Evolutionary conservation across 2,888 invertebrate genomes (phyloP), one percentile per base, ranked within the genome.

Genomic region (Syrphus vitripennis): DNA sequence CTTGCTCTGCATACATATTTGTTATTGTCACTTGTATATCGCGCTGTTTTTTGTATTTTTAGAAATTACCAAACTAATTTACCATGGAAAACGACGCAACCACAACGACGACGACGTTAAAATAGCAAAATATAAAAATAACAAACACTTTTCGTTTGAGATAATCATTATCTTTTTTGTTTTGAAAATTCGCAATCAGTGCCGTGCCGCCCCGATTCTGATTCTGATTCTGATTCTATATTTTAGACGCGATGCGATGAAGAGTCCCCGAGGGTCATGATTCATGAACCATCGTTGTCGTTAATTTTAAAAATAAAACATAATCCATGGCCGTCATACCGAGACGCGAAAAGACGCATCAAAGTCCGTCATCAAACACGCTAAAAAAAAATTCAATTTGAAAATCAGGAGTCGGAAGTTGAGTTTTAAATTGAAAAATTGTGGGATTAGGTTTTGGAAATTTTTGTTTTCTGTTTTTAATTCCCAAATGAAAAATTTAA

Each of bases 11-110:
- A 74, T 77, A 50, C 57, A 74, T 77, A 50, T 0, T 16, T 79
- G 55, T 59, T 67, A 45, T 65, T 81, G 76, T 77, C 81, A 82
- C 74, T 74, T 72, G 40, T 57, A 55, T 48, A 26, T 57, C 48
- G 31, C 31, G 29, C 29, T 34, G 45, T 59, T 72, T 45, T n/a
- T 55, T 37, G 63, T 80, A 87, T 83, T 87, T 87, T 83, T 83
- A 87, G 79, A 77, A 77, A 84, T 83, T 84, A 87, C 83, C 71
- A 70, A 87, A 78, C 48, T 75, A 87, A 80, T 79, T 87, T 76
- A 69, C 76, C 87, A 57, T 67, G 80, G 75, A 76, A 55, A 76
- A 57, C 70, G 26, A 63, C 37, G 48, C 48, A 40, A 45, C 63
- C 42, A 57, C 9, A 19, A 9, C 9, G 57, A 37, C 29, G 26